These are phyloP conservation scores for Laupala kohalensis DNA, from an alignment of 1,140 invertebrate species.

Conservation along the genomic window DNA sequence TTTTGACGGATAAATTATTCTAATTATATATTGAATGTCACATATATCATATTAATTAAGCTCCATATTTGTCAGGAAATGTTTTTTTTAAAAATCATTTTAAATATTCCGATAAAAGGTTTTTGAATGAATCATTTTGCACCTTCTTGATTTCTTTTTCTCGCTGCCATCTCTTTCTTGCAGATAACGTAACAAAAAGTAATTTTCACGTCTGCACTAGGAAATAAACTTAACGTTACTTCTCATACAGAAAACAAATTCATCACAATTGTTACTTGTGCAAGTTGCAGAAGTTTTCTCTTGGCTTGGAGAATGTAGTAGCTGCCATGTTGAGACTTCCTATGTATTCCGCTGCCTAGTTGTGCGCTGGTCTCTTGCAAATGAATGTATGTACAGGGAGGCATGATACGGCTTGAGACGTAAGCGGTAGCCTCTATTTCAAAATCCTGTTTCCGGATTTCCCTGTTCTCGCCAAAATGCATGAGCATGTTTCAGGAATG, in stretches of 20 bases:
- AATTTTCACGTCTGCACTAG: neutral
- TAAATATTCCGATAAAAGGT: too few relatives aligned
- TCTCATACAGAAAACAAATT: neutral
- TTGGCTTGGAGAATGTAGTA: neutral
- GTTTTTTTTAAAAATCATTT: too few relatives aligned
- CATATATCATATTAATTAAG: too few relatives aligned
- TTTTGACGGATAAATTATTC: too few relatives aligned
- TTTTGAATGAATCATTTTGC: neutral
- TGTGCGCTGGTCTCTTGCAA: neutral
- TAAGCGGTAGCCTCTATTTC: neutral
- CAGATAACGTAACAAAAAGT: neutral
- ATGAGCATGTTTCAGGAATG: neutral
- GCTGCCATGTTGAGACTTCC: neutral
- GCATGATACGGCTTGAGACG: neutral
- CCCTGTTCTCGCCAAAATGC: neutral
- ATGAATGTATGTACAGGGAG: neutral
- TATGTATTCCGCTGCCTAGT: neutral
- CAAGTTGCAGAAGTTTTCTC: neutral
- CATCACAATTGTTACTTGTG: neutral
- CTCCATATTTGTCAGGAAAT: too few relatives aligned
- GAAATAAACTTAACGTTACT: neutral
- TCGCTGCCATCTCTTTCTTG: neutral
- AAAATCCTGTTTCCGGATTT: neutral
- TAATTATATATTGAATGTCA: too few relatives aligned
- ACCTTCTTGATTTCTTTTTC: neutral